Conservation (phyloP, 2,888 invertebrate species). For the Parnassius apollo region DNA sequence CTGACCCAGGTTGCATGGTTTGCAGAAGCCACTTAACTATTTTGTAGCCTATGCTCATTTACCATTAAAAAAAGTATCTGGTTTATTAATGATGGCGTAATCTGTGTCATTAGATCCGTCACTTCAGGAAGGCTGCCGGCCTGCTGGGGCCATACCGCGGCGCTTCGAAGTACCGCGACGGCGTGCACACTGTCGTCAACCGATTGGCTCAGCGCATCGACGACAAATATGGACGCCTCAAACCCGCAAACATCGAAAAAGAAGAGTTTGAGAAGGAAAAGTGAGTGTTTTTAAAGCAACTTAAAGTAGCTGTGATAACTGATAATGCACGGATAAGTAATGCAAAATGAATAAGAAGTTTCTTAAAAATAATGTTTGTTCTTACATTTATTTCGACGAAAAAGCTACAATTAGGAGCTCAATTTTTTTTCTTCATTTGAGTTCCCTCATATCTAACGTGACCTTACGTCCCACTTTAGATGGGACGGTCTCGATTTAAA, state of each 20-base stretch:
- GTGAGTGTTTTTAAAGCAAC: conserved; percentile 34
- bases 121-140: conserved; percentile 82
- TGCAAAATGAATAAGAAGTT: too few species aligned
- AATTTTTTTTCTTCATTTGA: too few species aligned
- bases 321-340: too few species aligned
- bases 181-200: conserved; percentile 65
- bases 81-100: neutral
- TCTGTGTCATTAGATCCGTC: conserved; percentile 64
- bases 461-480: too few species aligned
- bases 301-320: too few species aligned
- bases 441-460: too few species aligned
- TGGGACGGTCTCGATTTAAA: too few species aligned
- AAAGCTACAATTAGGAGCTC: too few species aligned
- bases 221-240: conserved; percentile 86
- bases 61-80: neutral
- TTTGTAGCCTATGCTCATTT: neutral
- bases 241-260: conserved; percentile 84
- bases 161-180: conserved; percentile 82
- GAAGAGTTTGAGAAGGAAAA: conserved; percentile 85
- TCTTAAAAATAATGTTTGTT: too few species aligned
- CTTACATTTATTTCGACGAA: too few species aligned
- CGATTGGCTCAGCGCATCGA: conserved; percentile 85
- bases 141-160: conserved; percentile 82
- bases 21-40: too few species aligned
- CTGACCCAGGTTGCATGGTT: too few species aligned